Conservation (phyloP, 2,797 vertebrate species). For the Epinephelus coioides region DNA sequence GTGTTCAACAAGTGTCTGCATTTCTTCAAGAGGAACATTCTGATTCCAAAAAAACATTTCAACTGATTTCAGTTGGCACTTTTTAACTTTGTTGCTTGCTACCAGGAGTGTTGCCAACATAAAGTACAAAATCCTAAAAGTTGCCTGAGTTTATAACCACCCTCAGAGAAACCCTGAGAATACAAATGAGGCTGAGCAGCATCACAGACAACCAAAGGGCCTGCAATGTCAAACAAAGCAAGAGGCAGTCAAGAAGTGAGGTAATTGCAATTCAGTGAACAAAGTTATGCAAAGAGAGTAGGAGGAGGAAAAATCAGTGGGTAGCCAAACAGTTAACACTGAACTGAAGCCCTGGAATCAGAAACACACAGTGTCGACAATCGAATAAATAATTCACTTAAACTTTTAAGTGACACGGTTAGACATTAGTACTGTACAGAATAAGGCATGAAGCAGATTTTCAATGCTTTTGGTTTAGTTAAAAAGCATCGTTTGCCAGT, state of each 20-base stretch:
- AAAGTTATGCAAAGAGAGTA: slow-evolving; percentile 60
- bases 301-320: slow-evolving; percentile 55
- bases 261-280: slow-evolving; percentile 61
- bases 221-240: slow-evolving; percentile 76
- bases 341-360: slow-evolving; percentile 74
- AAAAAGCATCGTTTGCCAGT: slow-evolving; percentile 10
- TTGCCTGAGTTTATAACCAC: slow-evolving; percentile 63
- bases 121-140: slow-evolving; percentile 33
- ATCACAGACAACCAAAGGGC: slow-evolving; percentile 63
- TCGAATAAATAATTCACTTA: slow-evolving; percentile 34
- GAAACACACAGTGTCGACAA: slow-evolving; percentile 50
- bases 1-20: background rate
- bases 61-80: background rate
- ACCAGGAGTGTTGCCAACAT: slow-evolving; percentile 22
- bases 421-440: slow-evolving; percentile 64
- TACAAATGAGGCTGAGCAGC: slow-evolving; percentile 59
- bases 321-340: slow-evolving; percentile 64
- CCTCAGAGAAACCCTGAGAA: slow-evolving; percentile 52
- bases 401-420: slow-evolving; percentile 25
- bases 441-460: slow-evolving; percentile 61
- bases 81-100: slow-evolving; percentile 15
- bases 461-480: slow-evolving; percentile 58
- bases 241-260: slow-evolving; percentile 56
- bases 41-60: slow-evolving; percentile 2
- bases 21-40: slow-evolving; percentile 5